Conservation (phyloP, 2,888 invertebrate species). For the Synergus japonicus region DNA sequence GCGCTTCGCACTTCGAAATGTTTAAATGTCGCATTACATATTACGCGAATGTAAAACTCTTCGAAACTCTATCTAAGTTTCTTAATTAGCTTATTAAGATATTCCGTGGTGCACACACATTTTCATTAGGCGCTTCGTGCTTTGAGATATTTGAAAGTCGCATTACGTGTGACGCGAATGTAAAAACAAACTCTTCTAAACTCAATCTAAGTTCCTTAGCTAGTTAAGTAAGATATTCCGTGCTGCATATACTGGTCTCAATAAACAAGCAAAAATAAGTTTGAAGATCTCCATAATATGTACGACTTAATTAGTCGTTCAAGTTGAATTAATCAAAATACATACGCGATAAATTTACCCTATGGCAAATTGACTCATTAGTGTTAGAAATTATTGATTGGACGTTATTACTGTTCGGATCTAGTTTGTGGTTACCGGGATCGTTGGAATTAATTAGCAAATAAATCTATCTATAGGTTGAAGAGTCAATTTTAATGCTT, state of each 20-base stretch:
- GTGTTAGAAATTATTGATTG: slow-evolving; percentile 25
- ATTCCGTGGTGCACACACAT: too few species aligned
- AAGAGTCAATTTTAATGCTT: neutral
- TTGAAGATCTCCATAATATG: neutral
- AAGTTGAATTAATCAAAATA: slow-evolving; percentile 30
- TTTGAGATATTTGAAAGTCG: too few species aligned
- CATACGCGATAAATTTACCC: slow-evolving; percentile 20
- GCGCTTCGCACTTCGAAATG: too few species aligned
- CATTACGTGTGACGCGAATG: too few species aligned
- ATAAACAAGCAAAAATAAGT: slow-evolving; percentile 6
- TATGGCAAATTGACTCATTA: slow-evolving; percentile 28
- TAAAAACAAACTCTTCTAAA: neutral
- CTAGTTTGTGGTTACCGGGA: slow-evolving; percentile 9
- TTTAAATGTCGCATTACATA: too few species aligned
- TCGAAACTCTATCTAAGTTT: too few species aligned
- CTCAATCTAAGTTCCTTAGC: neutral
- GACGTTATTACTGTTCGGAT: slow-evolving; percentile 32
- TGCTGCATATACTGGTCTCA: neutral
- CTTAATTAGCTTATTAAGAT: too few species aligned
- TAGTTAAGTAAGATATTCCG: neutral
- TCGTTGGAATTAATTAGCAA: slow-evolving; percentile 25
- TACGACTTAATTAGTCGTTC: slow-evolving; percentile 4
- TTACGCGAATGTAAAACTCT: too few species aligned
- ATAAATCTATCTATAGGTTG: neutral
- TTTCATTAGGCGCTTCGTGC: too few species aligned